Conservation (phyloP, 2,888 invertebrate genomes). For the Synergus japonicus region DNA sequence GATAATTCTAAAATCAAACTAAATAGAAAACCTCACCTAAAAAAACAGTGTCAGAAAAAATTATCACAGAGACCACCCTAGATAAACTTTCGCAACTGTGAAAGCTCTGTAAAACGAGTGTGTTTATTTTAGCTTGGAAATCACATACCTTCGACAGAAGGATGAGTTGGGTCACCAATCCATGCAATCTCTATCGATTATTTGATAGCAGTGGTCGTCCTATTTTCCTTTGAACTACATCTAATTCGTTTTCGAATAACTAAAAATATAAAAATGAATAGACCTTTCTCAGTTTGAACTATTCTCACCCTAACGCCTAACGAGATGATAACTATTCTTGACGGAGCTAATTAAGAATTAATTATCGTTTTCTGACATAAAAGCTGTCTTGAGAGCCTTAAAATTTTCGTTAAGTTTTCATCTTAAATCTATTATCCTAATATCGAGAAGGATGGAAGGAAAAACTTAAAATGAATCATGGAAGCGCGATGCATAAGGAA, state of each 20-base stretch:
- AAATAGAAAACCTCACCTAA: not conserved
- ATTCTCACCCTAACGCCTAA: not conserved
- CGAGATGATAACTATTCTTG: not conserved
- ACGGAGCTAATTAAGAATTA: not conserved
- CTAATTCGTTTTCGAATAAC: not conserved
- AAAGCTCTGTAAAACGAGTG: conserved; percentile 13
- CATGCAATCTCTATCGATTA: conserved; percentile 38
- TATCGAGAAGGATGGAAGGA: not conserved
- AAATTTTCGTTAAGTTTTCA: not conserved
- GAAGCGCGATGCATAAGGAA: not conserved
- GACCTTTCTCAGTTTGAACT: not conserved
- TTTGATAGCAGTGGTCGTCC: conserved; percentile 26
- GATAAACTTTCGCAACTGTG: not conserved
- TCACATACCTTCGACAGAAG: conserved; percentile 8
- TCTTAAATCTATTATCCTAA: conserved; percentile 16
- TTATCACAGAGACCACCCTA: not conserved
- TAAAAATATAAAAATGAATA: not conserved
- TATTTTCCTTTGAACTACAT: conserved; percentile 31
- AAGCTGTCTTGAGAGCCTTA: not conserved
- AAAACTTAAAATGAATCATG: conserved; percentile 7
- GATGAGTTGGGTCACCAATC: conserved; percentile 30
- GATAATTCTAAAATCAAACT: not conserved
- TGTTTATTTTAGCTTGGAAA: conserved; percentile 31
- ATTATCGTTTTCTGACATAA: not conserved
- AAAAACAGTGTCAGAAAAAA: not conserved